Percentiles rank a stretch among this genome's conserved stretches.
These are phyloP conservation scores for Xylocampa areola DNA, from an alignment of 2,888 invertebrate genomes.

Conservation along the genomic window DNA sequence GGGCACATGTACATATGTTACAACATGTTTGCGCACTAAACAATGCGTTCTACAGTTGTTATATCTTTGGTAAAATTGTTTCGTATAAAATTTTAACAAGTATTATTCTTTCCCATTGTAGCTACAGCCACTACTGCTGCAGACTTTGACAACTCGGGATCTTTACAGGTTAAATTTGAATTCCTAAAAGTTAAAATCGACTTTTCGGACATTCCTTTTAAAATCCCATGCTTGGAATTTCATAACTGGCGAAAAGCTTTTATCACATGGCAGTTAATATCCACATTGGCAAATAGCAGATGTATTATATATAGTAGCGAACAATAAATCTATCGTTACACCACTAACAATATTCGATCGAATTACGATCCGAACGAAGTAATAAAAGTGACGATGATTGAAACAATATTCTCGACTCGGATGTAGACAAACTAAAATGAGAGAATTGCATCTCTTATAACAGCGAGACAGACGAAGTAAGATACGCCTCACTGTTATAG, in stretches of 20 bases:
- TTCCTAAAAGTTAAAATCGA: conserved; percentile 1
- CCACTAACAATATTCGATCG: no score
- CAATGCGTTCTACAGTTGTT: conserved; percentile 36
- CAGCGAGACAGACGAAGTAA: no score
- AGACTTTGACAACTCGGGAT: conserved; percentile 3
- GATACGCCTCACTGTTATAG: no score
- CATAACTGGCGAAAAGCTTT: not conserved
- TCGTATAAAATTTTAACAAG: conserved; percentile 1
- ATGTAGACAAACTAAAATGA: no score
- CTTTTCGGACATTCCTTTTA: no score
- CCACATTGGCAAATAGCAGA: not conserved
- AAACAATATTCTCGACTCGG: no score
- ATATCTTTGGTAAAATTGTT: conserved; percentile 60
- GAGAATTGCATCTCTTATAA: no score
- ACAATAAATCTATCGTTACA: no score
- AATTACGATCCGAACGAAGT: no score
- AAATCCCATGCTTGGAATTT: not conserved
- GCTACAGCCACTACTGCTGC: conserved; percentile 7
- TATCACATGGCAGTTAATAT: not conserved
- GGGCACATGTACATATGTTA: conserved; percentile 52
- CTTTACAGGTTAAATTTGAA: conserved; percentile 7
- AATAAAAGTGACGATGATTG: no score
- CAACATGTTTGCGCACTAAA: conserved; percentile 30
- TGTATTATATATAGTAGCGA: conserved; percentile 6
- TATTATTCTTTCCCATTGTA: conserved; percentile 4